Evolutionary conservation across 2,888 invertebrate species (phyloP), one percentile per base, ranked within the genome.

Genomic region (Drosophila affinis): DNA sequence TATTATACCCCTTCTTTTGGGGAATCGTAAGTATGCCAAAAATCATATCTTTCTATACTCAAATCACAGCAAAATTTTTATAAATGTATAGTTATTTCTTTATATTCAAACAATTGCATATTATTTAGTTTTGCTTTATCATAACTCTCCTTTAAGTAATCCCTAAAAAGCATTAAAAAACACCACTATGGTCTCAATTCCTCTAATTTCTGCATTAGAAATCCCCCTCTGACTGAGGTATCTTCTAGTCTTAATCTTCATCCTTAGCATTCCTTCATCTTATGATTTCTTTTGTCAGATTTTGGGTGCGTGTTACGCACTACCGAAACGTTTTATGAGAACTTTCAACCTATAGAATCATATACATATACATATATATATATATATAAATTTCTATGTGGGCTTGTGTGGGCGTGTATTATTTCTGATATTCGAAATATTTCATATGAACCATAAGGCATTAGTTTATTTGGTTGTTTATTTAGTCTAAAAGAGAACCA

Each of bases 401-500:
- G 69, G 80, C 68, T 12, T 12, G 69, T 78, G 65, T 76, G 72
- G 73, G 84, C 70, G 70, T 81, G 67, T 78, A 54, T 75, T 65
- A 67, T 67, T 68, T 79, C 61, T 80, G 74, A 84, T 87, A 79
- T 87, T 71, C 72, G 71, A 79, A 77, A 87, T 86, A 85, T 82
- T 77, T 85, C 63, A 76, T 76, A 71, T 58, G 55, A 39, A 58
- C 29, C 49, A 65, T 63, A 61, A 39, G 63, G 58, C 76, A 78
- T 81, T 77, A 83, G 82, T 77, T 87, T 82, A 79, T 85, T 85
- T 83, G 58, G 65, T 81, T 83, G 73, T 87, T 82, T 87, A 82
- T 77, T 55, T 39, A 34, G 44, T 54, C 45, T 12, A 68, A 48
- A 57, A 67, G 21, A 56, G 52, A 65, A n/a, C 24, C 24, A 39